Evolutionary conservation across 2,888 invertebrate genomes (phyloP), one percentile per base, ranked within the genome.

Genomic region (Oithona nana): DNA sequence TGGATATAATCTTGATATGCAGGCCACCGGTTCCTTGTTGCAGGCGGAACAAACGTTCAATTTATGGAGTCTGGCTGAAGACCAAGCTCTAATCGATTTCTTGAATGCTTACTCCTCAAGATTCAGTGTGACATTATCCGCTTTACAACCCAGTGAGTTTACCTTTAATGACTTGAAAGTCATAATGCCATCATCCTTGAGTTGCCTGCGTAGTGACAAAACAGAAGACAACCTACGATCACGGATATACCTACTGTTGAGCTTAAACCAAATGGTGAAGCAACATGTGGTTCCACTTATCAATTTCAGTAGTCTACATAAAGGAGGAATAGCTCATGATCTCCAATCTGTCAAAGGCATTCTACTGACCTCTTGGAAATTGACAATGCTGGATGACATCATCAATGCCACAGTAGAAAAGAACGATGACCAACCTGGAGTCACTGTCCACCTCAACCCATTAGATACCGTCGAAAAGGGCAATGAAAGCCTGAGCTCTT

Each of bases 371-470:
- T 39, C 39, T 11, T 39, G 39, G 39, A 39, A 39, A 16, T 11
- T 11, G 6, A 6, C 6, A 39, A 39, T 39, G 39, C 39, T 39
- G 6, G 16, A 6, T 39, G 6, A 6, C 16, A 39, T 39, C 8
- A 39, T 39, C 39, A 39, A 39, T 39, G 6, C 16, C 8, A 39
- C 39, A 39, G 16, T 11, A 11, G 39, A 39, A 39, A 39, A 16
- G 16, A 58, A 58, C 8, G 28, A 71, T 16, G 72, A 73, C 64
- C 72, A 72, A 64, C 70, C 72, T 11, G 71, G 72, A 0, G 73
- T 73, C 2, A 73, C 73, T 64, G 70, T 73, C 39, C 69, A 68
- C 1, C 66, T 73, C 8, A 72, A 73, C 65, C 73, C 73, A 2
- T 67, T 73, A 20, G 71, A 72, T 63, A 68, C 65, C 63, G 69